Evolutionary conservation across 1,140 invertebrate species (phyloP), one percentile per base, ranked within the genome.

Genomic region (Harpegnathos saltator): DNA sequence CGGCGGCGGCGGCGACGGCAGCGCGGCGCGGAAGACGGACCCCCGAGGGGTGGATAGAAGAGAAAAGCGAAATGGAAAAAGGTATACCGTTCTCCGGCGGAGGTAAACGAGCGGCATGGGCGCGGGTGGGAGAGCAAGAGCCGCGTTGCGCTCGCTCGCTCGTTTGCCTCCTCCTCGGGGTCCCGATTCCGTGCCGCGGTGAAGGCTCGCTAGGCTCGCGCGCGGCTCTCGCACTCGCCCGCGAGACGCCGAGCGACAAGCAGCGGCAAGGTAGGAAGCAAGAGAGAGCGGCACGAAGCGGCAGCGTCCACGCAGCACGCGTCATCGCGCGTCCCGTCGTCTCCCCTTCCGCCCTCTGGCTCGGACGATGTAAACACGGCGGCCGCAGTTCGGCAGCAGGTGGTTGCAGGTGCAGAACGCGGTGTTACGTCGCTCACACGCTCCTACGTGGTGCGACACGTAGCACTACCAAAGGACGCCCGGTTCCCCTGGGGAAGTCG

Each of bases 31-130:
- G 77, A 26, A 68, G 66, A 48, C n/a, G 26, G n/a, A 24, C 14
- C 38, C 15, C 62, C 1, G 38, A 63, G 50, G 58, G 75, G 59
- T 33, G 54, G 72, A 72, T 62, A 44, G 56, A 78, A 44, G 56
- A 78, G 52, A 33, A 82, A 44, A 85, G 59, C 58, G 68, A 83
- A 82, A 71, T 82, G 59, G 66, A 82, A 82, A 84, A 69, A 82
- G 74, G 56, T 71, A 38, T 81, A 84, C 77, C 83, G 77, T 84
- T 84, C 58, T 54, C 38, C 33, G 83, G 19, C 38, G n/a, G 65
- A 80, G 48, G 68, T 63, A 75, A 61, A 82, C 52, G 72, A 66
- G 59, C 26, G 83, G 50, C 15, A 12, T 24, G 58, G n/a, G 26
- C 19, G 19, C 22, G 26, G 19, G 54, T 14, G 58, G 50, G 58